A percentile compares a stretch with the other conserved stretches of the same genome.
Conservation (phyloP, 1,140 invertebrate genomes). For the Leptinotarsa defecta region DNA sequence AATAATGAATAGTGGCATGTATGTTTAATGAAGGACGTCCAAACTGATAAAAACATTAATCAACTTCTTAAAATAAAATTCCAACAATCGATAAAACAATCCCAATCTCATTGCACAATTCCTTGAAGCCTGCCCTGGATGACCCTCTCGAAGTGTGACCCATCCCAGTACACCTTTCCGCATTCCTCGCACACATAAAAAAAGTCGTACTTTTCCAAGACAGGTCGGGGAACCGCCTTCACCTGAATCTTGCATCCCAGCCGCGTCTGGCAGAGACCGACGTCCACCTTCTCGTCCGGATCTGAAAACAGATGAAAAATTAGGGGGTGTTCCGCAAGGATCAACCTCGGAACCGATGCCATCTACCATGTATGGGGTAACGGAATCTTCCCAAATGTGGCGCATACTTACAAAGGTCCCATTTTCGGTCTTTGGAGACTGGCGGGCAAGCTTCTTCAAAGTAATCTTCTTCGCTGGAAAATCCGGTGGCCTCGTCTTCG, state of each 20-base stretch:
- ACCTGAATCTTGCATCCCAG: slow-evolving; percentile 59
- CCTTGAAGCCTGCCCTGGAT: slow-evolving; percentile 54
- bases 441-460: slow-evolving; percentile 51
- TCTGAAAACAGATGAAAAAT: slow-evolving; percentile 37
- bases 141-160: slow-evolving; percentile 61
- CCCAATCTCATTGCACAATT: slow-evolving; percentile 47
- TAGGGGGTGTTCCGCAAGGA: not conserved
- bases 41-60: slow-evolving; percentile 24
- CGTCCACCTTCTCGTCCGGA: slow-evolving; percentile 53
- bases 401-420: slow-evolving; percentile 45
- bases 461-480: slow-evolving; percentile 51
- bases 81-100: slow-evolving; percentile 14
- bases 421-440: slow-evolving; percentile 41
- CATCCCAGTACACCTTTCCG: slow-evolving; percentile 71
- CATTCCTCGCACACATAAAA: slow-evolving; percentile 69
- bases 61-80: slow-evolving; percentile 16
- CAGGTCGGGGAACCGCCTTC: slow-evolving; percentile 57
- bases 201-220: slow-evolving; percentile 57
- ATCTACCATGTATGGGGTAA: too few species aligned
- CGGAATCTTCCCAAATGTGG: not conserved
- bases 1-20: not conserved
- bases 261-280: slow-evolving; percentile 55
- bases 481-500: slow-evolving; percentile 51
- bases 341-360: not conserved
- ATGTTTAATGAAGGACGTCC: slow-evolving; percentile 25